phyloP scores from a whole-genome alignment of 2,888 invertebrate genomes.

The Parasteatoda lunata region DNA sequence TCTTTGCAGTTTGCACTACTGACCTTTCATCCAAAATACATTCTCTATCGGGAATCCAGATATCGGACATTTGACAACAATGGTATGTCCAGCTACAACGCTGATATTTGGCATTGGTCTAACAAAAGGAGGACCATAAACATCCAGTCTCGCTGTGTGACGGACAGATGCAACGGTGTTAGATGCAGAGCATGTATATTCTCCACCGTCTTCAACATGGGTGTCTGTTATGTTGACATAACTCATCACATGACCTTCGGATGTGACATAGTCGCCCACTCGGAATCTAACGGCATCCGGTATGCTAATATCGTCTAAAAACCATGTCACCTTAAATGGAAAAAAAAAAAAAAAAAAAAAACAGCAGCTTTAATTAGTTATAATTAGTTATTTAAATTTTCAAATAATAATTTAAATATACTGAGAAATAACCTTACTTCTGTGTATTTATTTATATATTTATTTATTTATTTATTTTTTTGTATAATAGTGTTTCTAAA shows the following conservation, averaged over 20 bases:
- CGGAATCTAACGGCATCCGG: conserved; percentile 46
- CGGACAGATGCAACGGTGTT: conserved; percentile 73
- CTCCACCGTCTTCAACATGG: conserved; percentile 73
- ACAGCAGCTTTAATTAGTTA: too few relatives aligned
- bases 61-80: conserved; percentile 88
- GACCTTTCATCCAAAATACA: conserved; percentile 95
- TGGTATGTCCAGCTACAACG: conserved; percentile 84
- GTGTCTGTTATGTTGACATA: conserved; percentile 74
- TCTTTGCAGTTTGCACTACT: conserved; percentile 66
- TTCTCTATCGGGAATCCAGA: conserved; percentile 95
- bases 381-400: too few relatives aligned
- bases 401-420: too few relatives aligned
- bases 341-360: too few relatives aligned
- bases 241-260: conserved; percentile 73
- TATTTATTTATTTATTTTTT: too few relatives aligned
- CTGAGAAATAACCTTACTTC: too few relatives aligned
- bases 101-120: conserved; percentile 86
- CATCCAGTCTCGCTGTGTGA: conserved; percentile 84
- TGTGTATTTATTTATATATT: too few relatives aligned
- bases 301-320: conserved; percentile 51
- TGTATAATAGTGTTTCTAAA: too few relatives aligned
- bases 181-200: conserved; percentile 73
- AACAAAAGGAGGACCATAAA: conserved; percentile 88
- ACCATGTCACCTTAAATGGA: conserved; percentile 69
- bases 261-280: conserved; percentile 72